phyloP scores from a whole-genome alignment of 2,113 vertebrate species.

The Myotis brandtii region DNA sequence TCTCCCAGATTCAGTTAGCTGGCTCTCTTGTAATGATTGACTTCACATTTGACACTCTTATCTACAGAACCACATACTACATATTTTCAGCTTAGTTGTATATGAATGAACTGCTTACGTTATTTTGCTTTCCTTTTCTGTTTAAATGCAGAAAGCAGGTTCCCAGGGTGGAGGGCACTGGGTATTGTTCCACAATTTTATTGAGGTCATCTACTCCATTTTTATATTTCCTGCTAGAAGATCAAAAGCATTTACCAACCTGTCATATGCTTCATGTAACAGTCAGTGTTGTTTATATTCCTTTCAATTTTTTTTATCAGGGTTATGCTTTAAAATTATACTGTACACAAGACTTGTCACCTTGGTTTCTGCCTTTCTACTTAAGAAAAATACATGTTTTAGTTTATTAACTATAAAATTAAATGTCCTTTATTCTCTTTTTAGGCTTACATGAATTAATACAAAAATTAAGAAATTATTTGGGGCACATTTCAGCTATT shows the following conservation, averaged over 20 bases:
- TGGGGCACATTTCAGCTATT: background rate
- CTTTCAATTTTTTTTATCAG: constrained; percentile 53
- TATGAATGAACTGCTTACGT: background rate
- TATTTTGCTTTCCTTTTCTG: background rate
- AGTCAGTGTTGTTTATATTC: constrained; percentile 22
- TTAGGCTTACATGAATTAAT: background rate
- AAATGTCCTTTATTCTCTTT: background rate
- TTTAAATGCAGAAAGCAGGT: background rate
- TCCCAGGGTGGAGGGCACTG: background rate
- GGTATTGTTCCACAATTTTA: constrained; percentile 13
- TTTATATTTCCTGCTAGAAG: background rate
- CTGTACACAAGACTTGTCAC: background rate
- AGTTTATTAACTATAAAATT: background rate
- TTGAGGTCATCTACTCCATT: constrained; percentile 26
- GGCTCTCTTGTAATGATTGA: background rate
- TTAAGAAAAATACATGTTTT: constrained; percentile 49
- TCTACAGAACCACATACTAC: background rate
- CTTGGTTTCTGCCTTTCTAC: constrained; percentile 24
- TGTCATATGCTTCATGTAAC: constrained; percentile 60
- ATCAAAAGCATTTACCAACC: constrained; percentile 63
- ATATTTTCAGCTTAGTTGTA: constrained; percentile 36
- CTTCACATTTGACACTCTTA: background rate
- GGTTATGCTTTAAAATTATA: constrained; percentile 48
- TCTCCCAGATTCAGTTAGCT: background rate
- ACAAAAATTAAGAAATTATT: background rate